Conservation (phyloP, 2,888 invertebrate species). For the Drosophila merina region DNA sequence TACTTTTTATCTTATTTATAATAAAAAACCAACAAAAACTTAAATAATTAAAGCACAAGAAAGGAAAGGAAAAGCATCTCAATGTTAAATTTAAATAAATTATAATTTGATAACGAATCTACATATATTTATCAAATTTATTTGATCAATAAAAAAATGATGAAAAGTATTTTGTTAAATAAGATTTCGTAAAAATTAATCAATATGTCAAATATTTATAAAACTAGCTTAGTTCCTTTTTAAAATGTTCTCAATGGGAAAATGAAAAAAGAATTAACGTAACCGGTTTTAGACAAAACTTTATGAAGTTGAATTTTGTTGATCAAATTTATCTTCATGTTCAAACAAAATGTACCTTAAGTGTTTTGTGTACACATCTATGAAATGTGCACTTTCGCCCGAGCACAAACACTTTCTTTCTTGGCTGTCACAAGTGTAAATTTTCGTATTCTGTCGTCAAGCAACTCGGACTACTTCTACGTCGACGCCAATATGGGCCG, state of each 20-base stretch:
- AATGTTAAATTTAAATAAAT: too few relatives aligned
- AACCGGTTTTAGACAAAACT: background rate
- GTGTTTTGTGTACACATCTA: background rate
- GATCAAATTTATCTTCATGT: background rate
- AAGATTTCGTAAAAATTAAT: too few relatives aligned
- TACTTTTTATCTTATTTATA: too few relatives aligned
- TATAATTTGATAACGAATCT: too few relatives aligned
- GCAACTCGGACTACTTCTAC: conserved; percentile 1
- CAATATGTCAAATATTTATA: too few relatives aligned
- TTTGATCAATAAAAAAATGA: too few relatives aligned
- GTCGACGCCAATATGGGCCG: conserved; percentile 8
- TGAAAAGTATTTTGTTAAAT: too few relatives aligned
- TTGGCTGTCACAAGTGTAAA: conserved; percentile 18
- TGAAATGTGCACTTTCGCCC: conserved; percentile 17
- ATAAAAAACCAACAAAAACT: too few relatives aligned
- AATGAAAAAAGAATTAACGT: background rate
- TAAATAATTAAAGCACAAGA: too few relatives aligned
- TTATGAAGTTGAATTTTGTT: background rate
- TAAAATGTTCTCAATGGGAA: background rate
- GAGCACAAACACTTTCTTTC: conserved; percentile 18
- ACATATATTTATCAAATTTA: too few relatives aligned
- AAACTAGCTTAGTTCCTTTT: background rate
- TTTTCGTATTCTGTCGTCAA: conserved; percentile 30
- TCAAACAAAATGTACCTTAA: background rate
- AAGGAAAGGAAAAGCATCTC: too few relatives aligned